Percentiles rank a stretch among this genome's conserved stretches.
phyloP scores from a whole-genome alignment of 2,888 invertebrate species.

The Diplazon laetatorius region DNA sequence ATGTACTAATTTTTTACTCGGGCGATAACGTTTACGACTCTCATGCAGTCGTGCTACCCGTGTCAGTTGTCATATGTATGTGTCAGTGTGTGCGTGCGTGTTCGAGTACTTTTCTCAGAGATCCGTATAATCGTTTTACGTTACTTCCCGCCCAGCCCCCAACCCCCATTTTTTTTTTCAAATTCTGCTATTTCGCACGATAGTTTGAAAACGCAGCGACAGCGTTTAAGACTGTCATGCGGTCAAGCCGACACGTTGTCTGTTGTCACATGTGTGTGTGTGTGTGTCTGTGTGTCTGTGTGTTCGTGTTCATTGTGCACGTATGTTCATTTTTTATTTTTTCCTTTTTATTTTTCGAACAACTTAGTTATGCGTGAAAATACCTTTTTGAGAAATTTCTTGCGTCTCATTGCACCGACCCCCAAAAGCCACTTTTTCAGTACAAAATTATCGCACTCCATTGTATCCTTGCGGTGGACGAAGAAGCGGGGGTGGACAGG shows the following conservation, averaged over 20 bases:
- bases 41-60: neutral
- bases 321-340: neutral
- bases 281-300: neutral
- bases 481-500: too few relatives aligned
- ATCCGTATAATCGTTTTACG: too few relatives aligned
- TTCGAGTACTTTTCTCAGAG: too few relatives aligned
- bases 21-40: neutral
- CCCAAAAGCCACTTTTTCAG: slow-evolving; percentile 65
- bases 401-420: slow-evolving; percentile 60
- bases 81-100: neutral
- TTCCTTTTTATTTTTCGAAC: neutral
- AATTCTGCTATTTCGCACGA: too few relatives aligned
- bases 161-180: too few relatives aligned
- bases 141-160: too few relatives aligned
- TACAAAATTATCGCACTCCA: slow-evolving; percentile 49
- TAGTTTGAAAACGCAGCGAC: too few relatives aligned
- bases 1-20: too few relatives aligned
- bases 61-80: neutral
- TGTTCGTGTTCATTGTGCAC: neutral
- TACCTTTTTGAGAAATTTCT: slow-evolving; percentile 60
- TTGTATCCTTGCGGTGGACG: neutral
- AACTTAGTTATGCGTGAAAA: neutral
- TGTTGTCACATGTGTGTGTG: neutral
- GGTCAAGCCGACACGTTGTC: neutral
- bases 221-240: neutral